Evolutionary conservation across 2,888 invertebrate genomes (phyloP), one percentile per base, ranked within the genome.

Genomic region (Hetaerina titia): DNA sequence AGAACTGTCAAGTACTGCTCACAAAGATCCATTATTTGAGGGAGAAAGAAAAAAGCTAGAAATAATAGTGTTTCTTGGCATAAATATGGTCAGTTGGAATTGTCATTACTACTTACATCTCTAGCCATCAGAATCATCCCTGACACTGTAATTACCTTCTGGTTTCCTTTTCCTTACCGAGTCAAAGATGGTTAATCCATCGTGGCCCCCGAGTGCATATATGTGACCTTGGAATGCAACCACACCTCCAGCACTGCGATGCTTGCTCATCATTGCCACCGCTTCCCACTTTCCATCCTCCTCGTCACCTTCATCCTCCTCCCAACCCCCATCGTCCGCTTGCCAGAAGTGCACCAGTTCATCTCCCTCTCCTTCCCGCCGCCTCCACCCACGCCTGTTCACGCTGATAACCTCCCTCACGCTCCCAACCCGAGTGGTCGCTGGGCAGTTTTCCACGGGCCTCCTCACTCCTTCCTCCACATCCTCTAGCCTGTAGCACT

Each of bases 121-220:
- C 45, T 45, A 45, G 45, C 45, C 45, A 45, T 45, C 45, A 45
- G 45, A 45, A 45, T 45, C 45, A 45, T 45, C 45, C 45, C 45
- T 45, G 45, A 45, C 45, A 45, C 45, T 45, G 45, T 45, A 45
- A 45, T 45, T 45, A 45, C 45, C 45, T 45, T 45, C 45, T 17
- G 69, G 19, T 1, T 22, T 69, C 69, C 0, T 19, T 7, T 69
- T 64, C 63, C 97, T 96, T 96, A 98, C 98, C 2, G 98, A 98
- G 97, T 98, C 98, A 96, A 98, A 98, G 96, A 99, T 99, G 11
- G 98, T 98, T 25, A 98, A 97, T 0, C 99, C 99, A 97, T 99
- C 99, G 96, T 99, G 99, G 0, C 99, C 99, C 25, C 99, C 99
- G 88, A 99, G 97, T 0, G 98, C 98, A 96, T 98, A 98, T 95